Evolutionary conservation across 2,888 invertebrate species (phyloP).

Genomic region (Stenchaetothrips biformis): DNA sequence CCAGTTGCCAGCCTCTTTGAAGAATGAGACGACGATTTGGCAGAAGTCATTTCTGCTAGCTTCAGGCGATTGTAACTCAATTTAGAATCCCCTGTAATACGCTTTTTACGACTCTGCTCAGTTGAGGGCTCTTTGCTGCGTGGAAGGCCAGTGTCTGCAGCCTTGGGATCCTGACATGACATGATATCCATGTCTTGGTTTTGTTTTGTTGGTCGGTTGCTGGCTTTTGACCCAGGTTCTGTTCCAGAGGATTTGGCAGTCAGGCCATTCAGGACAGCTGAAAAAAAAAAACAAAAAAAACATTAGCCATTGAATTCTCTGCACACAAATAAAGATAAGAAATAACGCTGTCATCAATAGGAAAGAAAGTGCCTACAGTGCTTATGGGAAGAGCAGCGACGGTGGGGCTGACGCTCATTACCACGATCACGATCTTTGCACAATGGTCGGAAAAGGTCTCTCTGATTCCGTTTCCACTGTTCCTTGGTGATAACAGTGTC

Average conservation of each 20-base stretch:
- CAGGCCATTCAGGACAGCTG: not conserved
- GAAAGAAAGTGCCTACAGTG: not conserved
- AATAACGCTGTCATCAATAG: not conserved
- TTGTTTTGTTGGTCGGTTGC: not conserved
- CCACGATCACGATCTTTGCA: conserved; percentile 43
- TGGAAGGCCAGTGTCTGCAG: not conserved
- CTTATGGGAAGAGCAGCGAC: not conserved
- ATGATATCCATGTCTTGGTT: not conserved
- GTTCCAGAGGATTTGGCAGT: not conserved
- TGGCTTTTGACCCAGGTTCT: not conserved
- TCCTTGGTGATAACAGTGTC: conserved; percentile 72
- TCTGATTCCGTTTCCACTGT: conserved; percentile 59
- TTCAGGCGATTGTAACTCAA: not conserved
- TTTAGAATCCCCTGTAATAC: not conserved
- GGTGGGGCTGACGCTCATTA: conserved; percentile 38
- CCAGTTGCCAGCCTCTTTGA: conserved; percentile 4
- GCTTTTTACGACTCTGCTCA: not conserved
- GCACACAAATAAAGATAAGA: not conserved
- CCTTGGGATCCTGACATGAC: conserved; percentile 7
- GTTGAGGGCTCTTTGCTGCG: not conserved
- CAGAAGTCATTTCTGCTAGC: not conserved
- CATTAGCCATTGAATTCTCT: not conserved
- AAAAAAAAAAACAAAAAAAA: not conserved
- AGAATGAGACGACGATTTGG: not conserved
- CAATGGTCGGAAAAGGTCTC: conserved; percentile 44